phyloP scores from a whole-genome alignment of 2,888 invertebrate species.

The Ashinkailepas kermadecensis region DNA sequence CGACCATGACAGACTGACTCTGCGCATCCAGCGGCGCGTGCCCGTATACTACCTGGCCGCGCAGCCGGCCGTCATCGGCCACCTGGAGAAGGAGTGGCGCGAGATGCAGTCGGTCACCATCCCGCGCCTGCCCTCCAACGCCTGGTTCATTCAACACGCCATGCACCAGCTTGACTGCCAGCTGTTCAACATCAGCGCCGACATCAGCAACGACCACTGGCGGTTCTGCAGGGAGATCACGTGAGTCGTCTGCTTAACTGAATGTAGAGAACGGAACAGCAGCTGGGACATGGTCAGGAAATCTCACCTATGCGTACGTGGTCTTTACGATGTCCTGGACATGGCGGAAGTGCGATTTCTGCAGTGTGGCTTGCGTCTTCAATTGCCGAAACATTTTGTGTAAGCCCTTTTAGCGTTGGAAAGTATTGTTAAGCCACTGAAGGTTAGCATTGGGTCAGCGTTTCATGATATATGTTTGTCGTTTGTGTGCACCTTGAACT shows the following conservation, averaged over 20 bases:
- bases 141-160: constrained; percentile 13
- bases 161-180: not conserved
- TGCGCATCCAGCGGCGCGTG: not conserved
- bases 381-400: too few relatives aligned
- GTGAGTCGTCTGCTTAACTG: not conserved
- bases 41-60: not conserved
- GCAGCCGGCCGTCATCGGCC: not conserved
- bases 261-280: too few relatives aligned
- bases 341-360: too few relatives aligned
- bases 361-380: too few relatives aligned
- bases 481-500: too few relatives aligned
- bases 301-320: too few relatives aligned
- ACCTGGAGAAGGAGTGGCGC: constrained; percentile 10
- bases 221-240: not conserved
- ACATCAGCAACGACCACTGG: not conserved
- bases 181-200: not conserved
- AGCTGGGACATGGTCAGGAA: too few relatives aligned
- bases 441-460: too few relatives aligned
- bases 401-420: too few relatives aligned
- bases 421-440: too few relatives aligned
- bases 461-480: too few relatives aligned
- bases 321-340: too few relatives aligned
- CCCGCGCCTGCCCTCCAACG: not conserved
- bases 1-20: not conserved
- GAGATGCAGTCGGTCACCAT: constrained; percentile 14